phyloP scores from a whole-genome alignment of 2,888 invertebrate genomes.

The Brachyptera putata region DNA sequence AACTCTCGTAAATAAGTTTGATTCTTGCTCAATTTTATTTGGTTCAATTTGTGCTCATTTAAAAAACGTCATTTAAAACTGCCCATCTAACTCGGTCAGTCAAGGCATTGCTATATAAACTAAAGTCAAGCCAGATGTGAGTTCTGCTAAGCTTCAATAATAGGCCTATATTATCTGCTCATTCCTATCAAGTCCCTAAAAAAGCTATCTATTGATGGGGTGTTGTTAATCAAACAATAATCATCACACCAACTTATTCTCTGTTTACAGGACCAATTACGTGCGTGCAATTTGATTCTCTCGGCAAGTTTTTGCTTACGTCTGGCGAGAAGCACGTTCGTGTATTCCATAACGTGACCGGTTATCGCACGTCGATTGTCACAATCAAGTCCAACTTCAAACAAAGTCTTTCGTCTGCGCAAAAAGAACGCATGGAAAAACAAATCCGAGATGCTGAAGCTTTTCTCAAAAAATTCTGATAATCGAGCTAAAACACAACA shows the following conservation, averaged over 20 bases:
- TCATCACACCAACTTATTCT: too few species aligned
- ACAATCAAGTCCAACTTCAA: conserved; percentile 51
- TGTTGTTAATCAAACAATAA: too few species aligned
- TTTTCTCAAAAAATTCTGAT: conserved; percentile 39
- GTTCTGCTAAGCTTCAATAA: too few species aligned
- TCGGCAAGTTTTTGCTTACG: conserved; percentile 66
- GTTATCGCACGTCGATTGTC: conserved; percentile 51
- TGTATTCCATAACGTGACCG: conserved; percentile 75
- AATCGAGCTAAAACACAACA: conserved; percentile 21
- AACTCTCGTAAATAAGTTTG: not conserved
- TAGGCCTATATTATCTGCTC: too few species aligned
- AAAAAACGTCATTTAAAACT: too few species aligned
- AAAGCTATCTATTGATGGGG: too few species aligned
- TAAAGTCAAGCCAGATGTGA: too few species aligned
- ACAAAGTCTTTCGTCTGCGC: conserved; percentile 63
- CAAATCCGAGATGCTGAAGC: conserved; percentile 59
- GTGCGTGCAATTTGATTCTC: conserved; percentile 67
- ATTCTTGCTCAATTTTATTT: not conserved
- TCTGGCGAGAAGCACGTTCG: conserved; percentile 72
- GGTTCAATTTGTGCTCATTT: not conserved
- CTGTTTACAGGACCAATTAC: conserved; percentile 63
- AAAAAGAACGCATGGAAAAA: conserved; percentile 68
- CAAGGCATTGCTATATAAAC: too few species aligned
- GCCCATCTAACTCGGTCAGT: too few species aligned
- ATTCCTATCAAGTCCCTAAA: too few species aligned